Conservation (phyloP, 2,113 vertebrate species). For the Sclerurus mexicanus region DNA sequence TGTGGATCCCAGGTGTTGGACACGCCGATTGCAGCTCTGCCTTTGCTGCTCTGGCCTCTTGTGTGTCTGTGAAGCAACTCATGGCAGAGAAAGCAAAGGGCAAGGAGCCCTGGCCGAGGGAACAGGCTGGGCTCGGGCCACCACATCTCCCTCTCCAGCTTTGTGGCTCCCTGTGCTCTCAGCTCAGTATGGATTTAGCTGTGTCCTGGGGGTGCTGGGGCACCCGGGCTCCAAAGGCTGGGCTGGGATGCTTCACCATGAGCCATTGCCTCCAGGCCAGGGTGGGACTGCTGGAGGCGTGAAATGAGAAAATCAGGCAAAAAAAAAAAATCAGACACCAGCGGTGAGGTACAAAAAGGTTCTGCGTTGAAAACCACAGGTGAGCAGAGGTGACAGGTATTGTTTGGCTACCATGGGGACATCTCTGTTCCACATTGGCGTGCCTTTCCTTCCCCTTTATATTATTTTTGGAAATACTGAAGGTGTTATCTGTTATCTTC, state of each 20-base stretch:
- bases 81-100: background rate
- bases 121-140: background rate
- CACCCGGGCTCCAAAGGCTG: background rate
- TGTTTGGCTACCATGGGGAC: background rate
- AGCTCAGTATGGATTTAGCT: background rate
- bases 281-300: background rate
- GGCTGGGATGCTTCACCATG: background rate
- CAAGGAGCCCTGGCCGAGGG: background rate
- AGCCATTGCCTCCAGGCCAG: background rate
- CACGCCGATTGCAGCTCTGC: background rate
- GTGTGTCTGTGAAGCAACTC: background rate
- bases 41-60: background rate
- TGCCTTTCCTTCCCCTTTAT: background rate
- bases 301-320: background rate
- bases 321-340: background rate
- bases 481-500: background rate
- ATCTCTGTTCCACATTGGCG: background rate
- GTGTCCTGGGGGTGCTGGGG: background rate
- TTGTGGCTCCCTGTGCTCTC: fast-evolving
- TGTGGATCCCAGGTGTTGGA: constrained; percentile 41
- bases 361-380: background rate
- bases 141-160: background rate
- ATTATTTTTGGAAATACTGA: background rate
- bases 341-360: background rate
- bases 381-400: background rate